Base-by-base conservation (phyloP, 2,888 invertebrate genomes). In the Trypoxylon attenuatum region DNA sequence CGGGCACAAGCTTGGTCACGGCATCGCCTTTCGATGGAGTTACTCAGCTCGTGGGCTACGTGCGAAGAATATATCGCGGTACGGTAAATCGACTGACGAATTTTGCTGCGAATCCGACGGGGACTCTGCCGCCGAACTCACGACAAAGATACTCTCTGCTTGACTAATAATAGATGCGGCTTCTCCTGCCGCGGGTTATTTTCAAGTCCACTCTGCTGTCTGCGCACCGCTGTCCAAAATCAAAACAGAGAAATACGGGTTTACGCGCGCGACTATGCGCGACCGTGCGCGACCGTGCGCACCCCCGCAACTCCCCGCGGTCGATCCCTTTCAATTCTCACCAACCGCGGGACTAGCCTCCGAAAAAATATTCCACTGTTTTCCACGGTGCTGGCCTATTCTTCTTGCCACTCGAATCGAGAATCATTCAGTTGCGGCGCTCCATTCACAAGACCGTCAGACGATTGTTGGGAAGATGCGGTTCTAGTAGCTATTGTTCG, bases 101-200 rank as follows among this genome's bases (percentile, higher is more conserved):
- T 75, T 72, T 74, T 64, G 63, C 70, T 55, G 65, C 54, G 62
- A 66, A 73, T 67, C 67, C 60, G 52, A 54, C 73, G 66, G 60
- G 45, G 74, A 67, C 60, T 65, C 66, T 61, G n/a, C 25, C 25
- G 66, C 64, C 64, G 63, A 67, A 73, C 67, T 69, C 73, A 63
- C 76, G 81, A 84, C 82, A 80, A 83, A 84, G 81, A 83, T 77
- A 78, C 79, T 70, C 68, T 57, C 53, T 69, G 57, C 60, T 71
- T 33, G 72, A 73, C 81, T 86, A 86, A 84, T 85, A 85, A 83
- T 86, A 86, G 85, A 77, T 51, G 47, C 54, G 73, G 80, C 78
- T 81, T 79, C 80, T 79, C 80, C 77, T 79, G 78, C 78, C 75
- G 74, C 73, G 64, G 78, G 83, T 82, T 86, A 85, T 86, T 85